Conservation (phyloP, 1,140 invertebrate species). For the Plodia interpunctella region DNA sequence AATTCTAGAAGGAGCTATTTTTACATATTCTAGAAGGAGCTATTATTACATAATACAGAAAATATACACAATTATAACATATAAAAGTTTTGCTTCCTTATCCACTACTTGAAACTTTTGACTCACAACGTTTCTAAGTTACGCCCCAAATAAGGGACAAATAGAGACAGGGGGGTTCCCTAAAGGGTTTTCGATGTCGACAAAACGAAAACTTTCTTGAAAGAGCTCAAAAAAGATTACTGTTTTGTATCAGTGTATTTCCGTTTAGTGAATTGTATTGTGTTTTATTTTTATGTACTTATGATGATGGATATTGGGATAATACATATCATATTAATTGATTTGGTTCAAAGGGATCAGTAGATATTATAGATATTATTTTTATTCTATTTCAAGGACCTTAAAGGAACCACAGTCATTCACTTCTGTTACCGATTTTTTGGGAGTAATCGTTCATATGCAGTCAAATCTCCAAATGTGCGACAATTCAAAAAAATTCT, state of each 20-base stretch:
- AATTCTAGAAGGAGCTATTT: no score
- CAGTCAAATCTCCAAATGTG: no score
- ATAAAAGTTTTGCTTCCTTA: neutral
- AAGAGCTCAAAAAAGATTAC: conserved; percentile 18
- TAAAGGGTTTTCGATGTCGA: conserved; percentile 37
- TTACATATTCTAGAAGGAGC: no score
- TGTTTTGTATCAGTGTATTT: conserved; percentile 19
- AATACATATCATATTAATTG: neutral
- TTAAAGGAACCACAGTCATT: no score
- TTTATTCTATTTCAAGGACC: no score
- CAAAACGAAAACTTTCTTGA: conserved; percentile 21
- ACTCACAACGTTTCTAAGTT: conserved; percentile 31
- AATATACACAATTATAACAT: neutral
- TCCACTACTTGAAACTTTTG: neutral
- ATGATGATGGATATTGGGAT: neutral
- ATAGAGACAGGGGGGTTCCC: conserved; percentile 4
- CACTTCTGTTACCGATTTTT: no score
- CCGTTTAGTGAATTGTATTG: conserved; percentile 1
- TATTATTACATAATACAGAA: neutral
- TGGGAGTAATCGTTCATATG: no score
- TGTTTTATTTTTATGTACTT: neutral
- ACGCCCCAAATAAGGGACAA: conserved; percentile 38
- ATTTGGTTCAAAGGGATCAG: neutral
- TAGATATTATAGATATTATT: no score
- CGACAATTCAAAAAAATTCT: no score